Percentiles rank a stretch among this genome's conserved stretches.
These are phyloP conservation scores for Psylliodes chrysocephalus DNA, from an alignment of 2,888 invertebrate genomes.

Conservation along the genomic window DNA sequence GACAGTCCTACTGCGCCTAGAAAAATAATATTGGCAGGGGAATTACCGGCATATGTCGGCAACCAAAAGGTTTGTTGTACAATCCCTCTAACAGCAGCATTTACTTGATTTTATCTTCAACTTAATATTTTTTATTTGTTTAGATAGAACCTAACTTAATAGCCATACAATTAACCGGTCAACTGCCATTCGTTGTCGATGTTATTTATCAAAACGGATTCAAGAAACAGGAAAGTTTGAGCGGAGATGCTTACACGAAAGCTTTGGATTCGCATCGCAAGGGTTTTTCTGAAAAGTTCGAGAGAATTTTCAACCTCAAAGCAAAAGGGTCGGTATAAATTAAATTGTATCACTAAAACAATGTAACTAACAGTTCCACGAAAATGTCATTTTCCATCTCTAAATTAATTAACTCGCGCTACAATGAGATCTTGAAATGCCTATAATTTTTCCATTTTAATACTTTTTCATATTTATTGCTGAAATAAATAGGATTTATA, in stretches of 20 bases:
- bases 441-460: too few relatives aligned
- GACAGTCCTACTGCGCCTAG: conserved; percentile 66
- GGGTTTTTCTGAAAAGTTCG: conserved; percentile 82
- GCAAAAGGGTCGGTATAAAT: conserved; percentile 83
- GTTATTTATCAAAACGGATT: conserved; percentile 82
- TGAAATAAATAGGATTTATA: too few relatives aligned
- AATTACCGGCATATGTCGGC: conserved; percentile 65
- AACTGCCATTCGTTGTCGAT: conserved; percentile 84
- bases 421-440: too few relatives aligned
- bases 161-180: conserved; percentile 79
- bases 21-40: conserved; percentile 72
- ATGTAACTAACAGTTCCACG: too few relatives aligned
- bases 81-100: too few relatives aligned
- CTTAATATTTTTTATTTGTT: conserved; percentile 29
- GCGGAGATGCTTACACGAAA: conserved; percentile 74
- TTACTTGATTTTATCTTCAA: too few relatives aligned
- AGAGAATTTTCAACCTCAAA: conserved; percentile 78
- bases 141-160: conserved; percentile 77
- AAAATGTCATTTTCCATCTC: too few relatives aligned
- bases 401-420: too few relatives aligned
- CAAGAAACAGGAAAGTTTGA: conserved; percentile 67
- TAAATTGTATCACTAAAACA: too few relatives aligned
- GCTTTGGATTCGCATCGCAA: conserved; percentile 70
- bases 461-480: too few relatives aligned
- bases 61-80: conserved; percentile 62